Evolutionary conservation across 92 coral and sea anemone genomes (phyloP).

Genomic region (Pocillopora meandrina): DNA sequence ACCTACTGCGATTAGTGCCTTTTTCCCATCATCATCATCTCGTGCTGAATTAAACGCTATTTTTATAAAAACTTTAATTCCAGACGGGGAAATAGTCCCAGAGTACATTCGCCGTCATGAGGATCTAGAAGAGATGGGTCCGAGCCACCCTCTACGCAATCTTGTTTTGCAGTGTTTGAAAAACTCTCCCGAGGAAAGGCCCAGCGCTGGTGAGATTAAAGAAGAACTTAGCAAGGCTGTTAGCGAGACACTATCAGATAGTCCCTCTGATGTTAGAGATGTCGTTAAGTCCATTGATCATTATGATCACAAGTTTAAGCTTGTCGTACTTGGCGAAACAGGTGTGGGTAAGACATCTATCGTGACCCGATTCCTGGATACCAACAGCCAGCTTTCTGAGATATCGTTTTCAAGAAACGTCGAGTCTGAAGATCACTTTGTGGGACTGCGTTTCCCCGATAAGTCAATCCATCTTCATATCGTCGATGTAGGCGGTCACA

Average conservation of each 20-base stretch:
- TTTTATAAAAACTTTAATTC: background rate
- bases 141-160: conserved; percentile 67
- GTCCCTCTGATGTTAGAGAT: background rate
- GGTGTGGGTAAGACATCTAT: conserved; percentile 84
- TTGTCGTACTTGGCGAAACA: conserved; percentile 70
- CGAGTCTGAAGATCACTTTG: conserved; percentile 65
- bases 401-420: conserved; percentile 27
- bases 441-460: conserved; percentile 70
- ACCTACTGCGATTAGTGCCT: no score
- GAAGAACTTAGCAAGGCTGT: conserved; percentile 34
- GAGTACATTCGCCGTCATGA: conserved; percentile 77
- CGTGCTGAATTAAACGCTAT: no score
- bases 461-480: conserved; percentile 79
- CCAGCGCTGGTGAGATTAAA: conserved; percentile 57
- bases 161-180: conserved; percentile 72
- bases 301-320: conserved; percentile 73
- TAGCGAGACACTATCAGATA: background rate
- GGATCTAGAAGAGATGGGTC: conserved; percentile 73
- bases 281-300: conserved; percentile 2
- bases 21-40: no score
- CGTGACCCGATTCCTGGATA: conserved; percentile 65
- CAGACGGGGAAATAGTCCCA: conserved; percentile 73
- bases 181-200: conserved; percentile 71
- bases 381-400: conserved; percentile 31
- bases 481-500: conserved; percentile 74